Conservation (phyloP, 2,113 vertebrate genomes). For the Chamaea fasciata region DNA sequence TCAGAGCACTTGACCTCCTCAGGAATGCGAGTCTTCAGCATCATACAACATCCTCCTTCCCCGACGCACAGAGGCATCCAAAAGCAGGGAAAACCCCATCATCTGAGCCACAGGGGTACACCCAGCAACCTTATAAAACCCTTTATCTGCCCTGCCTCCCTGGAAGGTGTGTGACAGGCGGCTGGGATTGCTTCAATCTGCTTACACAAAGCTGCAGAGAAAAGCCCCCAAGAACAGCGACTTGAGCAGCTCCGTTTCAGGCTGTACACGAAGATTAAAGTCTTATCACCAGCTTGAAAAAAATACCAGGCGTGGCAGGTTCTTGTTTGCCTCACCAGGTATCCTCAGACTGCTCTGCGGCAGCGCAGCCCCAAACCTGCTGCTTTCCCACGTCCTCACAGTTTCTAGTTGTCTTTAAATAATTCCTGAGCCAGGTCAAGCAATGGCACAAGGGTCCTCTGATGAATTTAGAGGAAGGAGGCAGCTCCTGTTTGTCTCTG, state of each 20-base stretch:
- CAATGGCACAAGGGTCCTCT: background rate
- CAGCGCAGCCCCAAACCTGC: background rate
- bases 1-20: background rate
- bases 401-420: background rate
- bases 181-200: background rate
- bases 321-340: background rate
- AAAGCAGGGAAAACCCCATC: background rate
- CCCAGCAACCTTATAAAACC: background rate
- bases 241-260: background rate
- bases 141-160: background rate
- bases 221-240: background rate
- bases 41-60: background rate
- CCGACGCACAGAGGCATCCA: fast-evolving
- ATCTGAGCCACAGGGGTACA: background rate
- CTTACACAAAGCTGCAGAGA: background rate
- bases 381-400: background rate
- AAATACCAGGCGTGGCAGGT: fast-evolving
- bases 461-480: background rate
- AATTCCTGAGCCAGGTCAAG: background rate
- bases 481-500: background rate
- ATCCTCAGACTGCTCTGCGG: fast-evolving
- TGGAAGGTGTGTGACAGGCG: background rate
- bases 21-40: background rate
- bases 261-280: background rate
- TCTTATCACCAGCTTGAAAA: background rate